Conservation (phyloP, 2,113 vertebrate genomes). For the Scomber scombrus region DNA sequence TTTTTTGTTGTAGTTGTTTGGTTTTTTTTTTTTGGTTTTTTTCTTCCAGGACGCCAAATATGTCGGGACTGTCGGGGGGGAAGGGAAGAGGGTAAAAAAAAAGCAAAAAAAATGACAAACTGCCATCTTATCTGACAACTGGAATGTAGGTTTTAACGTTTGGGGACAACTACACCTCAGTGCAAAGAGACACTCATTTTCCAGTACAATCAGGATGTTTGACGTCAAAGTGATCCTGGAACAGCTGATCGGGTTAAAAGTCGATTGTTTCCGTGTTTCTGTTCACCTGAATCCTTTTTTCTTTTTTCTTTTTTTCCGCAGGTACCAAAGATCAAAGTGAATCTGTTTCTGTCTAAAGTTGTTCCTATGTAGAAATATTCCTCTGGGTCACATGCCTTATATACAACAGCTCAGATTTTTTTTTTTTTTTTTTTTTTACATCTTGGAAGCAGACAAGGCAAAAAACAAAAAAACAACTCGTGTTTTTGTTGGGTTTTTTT, state of each 20-base stretch:
- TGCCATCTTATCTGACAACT: slow-evolving; percentile 85
- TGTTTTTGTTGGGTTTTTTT: slow-evolving; percentile 15
- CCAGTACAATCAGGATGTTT: slow-evolving; percentile 48
- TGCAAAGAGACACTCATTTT: slow-evolving; percentile 66
- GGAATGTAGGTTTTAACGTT: slow-evolving; percentile 84
- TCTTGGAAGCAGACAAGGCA: slow-evolving; percentile 29
- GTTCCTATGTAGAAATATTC: slow-evolving; percentile 44
- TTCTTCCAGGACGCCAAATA: slow-evolving; percentile 54
- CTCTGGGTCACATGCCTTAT: slow-evolving; percentile 42
- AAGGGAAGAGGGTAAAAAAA: slow-evolving; percentile 22
- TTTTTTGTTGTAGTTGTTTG: background rate
- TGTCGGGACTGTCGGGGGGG: slow-evolving; percentile 44
- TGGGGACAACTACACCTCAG: slow-evolving; percentile 66
- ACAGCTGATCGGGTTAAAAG: slow-evolving; percentile 36
- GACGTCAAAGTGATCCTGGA: slow-evolving; percentile 41
- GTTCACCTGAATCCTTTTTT: slow-evolving; percentile 42
- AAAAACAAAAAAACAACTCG: slow-evolving; percentile 10
- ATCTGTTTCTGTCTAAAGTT: slow-evolving; percentile 39
- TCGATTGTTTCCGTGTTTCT: slow-evolving; percentile 33
- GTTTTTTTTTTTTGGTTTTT: background rate
- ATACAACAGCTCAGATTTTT: slow-evolving; percentile 18
- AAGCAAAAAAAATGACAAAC: slow-evolving; percentile 57
- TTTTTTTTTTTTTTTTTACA: background rate
- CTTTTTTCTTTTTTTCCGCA: slow-evolving; percentile 31
- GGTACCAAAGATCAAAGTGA: slow-evolving; percentile 59